Evolutionary conservation across 1,140 invertebrate species (phyloP).

Genomic region (Catajapyx aquilonaris): DNA sequence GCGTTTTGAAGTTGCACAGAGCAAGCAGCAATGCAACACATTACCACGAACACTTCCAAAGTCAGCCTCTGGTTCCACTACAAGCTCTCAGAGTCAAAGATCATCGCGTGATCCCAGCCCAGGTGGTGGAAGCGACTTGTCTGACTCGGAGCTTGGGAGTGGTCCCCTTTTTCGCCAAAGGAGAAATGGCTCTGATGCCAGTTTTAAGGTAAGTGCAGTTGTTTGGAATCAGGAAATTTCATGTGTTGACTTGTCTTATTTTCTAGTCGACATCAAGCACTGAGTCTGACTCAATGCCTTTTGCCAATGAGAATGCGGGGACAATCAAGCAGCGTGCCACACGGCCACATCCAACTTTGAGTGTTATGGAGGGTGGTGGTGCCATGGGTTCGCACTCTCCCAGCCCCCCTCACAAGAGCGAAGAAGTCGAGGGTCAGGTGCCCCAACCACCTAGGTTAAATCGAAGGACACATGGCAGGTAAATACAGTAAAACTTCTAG

Average conservation of each 20-base stretch:
- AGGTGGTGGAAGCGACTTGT: slow-evolving; percentile 9
- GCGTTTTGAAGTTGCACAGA: slow-evolving; percentile 31
- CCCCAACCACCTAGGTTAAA: slow-evolving; percentile 3
- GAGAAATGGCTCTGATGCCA: slow-evolving; percentile 60
- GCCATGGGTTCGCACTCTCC: no score
- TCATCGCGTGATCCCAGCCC: slow-evolving; percentile 12
- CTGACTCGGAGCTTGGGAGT: slow-evolving; percentile 10
- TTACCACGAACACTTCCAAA: neutral
- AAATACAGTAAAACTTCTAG: no score
- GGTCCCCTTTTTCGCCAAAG: slow-evolving; percentile 26
- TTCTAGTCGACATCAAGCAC: slow-evolving; percentile 81
- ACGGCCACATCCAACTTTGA: slow-evolving; percentile 19
- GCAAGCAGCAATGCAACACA: slow-evolving; percentile 17
- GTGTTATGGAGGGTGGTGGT: slow-evolving; percentile 9
- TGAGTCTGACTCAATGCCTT: slow-evolving; percentile 89
- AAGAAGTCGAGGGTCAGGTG: slow-evolving; percentile 4
- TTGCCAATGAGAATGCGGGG: slow-evolving; percentile 95
- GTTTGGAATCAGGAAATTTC: no score
- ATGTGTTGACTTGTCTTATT: no score
- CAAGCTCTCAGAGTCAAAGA: neutral
- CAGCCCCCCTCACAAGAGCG: no score
- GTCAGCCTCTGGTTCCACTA: neutral
- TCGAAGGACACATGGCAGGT: no score
- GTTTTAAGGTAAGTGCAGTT: slow-evolving; percentile 61
- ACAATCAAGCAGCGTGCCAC: slow-evolving; percentile 70